Evolutionary conservation across 2,113 vertebrate genomes (phyloP), one percentile per base, ranked within the genome.

Genomic region (Megaptera novaeangliae): DNA sequence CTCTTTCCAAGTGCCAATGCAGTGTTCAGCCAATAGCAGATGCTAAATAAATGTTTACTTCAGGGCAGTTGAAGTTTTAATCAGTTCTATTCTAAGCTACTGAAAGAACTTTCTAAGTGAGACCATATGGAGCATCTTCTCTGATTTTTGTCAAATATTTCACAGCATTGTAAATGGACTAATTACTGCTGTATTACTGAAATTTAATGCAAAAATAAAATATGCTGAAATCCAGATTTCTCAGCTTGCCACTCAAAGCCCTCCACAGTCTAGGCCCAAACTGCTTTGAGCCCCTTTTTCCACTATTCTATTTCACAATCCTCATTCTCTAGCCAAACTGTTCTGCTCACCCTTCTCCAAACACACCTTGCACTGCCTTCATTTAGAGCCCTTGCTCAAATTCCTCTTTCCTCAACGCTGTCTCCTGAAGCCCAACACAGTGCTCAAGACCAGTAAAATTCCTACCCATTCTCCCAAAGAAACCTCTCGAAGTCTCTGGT

Each of bases 201-300:
- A 78, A 46, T 86, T 85, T 82, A 89, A 82, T 41, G 31, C 52
- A 90, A 84, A 97, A 95, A 92, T 34, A 97, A 95, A 95, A 82
- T 83, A 68, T 8, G 36, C 10, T 83, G 34, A 94, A 93, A 93
- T 69, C 49, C 6, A 69, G 36, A 78, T 63, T 94, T 92, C 64
- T 93, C 44, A 82, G 12, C 39, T 52, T 86, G 46, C 66, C 63
- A 93, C 41, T 72, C 52, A 72, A 90, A 88, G 49, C 15, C 21
- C 49, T 39, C 44, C 74, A 84, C 13, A 94, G 77, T 21, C 49
- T 52, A 84, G 44, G 27, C 52, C 85, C 64, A 91, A 96, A 77
- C 12, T 25, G 61, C 84, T 44, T 20, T 23, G 15, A 84, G 23
- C 2, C 10, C 17, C 25, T 39, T 29, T 81, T 69, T 66, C 89